Evolutionary conservation across 2,113 vertebrate species (phyloP).

Genomic region (Genyomyrus donnyi): DNA sequence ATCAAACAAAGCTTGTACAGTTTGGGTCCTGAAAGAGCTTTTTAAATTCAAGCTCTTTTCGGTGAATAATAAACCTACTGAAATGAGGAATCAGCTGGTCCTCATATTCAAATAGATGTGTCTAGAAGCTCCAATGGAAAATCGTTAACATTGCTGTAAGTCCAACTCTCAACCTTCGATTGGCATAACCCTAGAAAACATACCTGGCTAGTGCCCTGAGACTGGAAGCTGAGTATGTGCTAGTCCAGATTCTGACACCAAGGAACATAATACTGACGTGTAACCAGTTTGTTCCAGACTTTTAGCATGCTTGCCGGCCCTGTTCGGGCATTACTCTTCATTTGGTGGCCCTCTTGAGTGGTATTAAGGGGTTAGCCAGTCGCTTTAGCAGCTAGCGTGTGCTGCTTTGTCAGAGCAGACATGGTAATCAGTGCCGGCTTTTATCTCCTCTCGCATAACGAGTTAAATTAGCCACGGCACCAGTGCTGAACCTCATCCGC

Average conservation of each 20-base stretch:
- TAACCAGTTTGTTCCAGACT: not conserved
- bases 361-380: not conserved
- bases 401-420: conserved; percentile 10
- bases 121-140: not conserved
- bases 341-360: not conserved
- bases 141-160: not conserved
- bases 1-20: not conserved
- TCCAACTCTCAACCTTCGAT: not conserved
- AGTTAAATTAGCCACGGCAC: conserved; percentile 3
- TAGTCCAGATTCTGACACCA: not conserved
- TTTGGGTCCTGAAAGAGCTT: not conserved
- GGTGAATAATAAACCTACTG: not conserved
- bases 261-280: not conserved
- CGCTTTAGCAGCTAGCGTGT: not conserved
- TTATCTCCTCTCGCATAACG: conserved; percentile 14
- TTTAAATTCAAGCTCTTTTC: not conserved
- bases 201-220: not conserved
- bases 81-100: not conserved
- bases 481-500: not conserved
- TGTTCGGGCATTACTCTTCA: not conserved
- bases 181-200: not conserved
- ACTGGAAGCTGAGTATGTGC: not conserved
- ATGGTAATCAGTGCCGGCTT: conserved; percentile 7
- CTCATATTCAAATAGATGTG: not conserved
- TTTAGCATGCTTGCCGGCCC: not conserved